Evolutionary conservation across 2,797 vertebrate species (phyloP), one percentile per base, ranked within the genome.

Genomic region (Agapornis canus): DNA sequence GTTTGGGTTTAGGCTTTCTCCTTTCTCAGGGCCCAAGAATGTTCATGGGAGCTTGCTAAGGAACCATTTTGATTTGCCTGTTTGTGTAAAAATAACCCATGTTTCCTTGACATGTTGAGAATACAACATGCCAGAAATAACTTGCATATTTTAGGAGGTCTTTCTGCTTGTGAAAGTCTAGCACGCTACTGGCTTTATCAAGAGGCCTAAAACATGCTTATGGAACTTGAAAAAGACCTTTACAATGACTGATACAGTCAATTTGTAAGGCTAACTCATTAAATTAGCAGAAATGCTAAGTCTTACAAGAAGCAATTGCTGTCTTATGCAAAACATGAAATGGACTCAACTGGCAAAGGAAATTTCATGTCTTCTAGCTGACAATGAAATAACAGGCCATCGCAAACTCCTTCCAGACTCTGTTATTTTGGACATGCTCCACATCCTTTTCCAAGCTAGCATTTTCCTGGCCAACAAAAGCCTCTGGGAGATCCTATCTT

Each of bases 91-190:
- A 96, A 91, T 87, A 92, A 65, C 91, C 86, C 86, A 75, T 51
- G 68, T 92, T 95, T 93, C 95, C 82, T 87, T 84, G 84, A 95
- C 72, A 45, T 81, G 65, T 87, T 82, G 51, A 92, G 84, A 77
- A 87, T 57, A 94, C 64, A 91, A 92, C 71, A 65, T 96, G 81
- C 94, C 94, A 92, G 84, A 90, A 91, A 96, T 97, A 91, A 75
- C 89, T 92, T 64, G 49, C 93, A 95, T 96, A 83, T 22, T 94
- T 96, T 15, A 45, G 45, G 71, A 95, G 45, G 83, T 91, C 95
- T 78, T 91, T 78, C 75, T 89, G 42, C 91, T 85, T 86, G 42
- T 85, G 18, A 26, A 93, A 86, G 85, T 64, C 86, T 49, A 93
- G 79, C 79, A 69, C 12, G 16, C 75, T 85, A 40, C 25, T 63